phyloP scores from a whole-genome alignment of 2,797 vertebrate species.

The Myotis vivesi region DNA sequence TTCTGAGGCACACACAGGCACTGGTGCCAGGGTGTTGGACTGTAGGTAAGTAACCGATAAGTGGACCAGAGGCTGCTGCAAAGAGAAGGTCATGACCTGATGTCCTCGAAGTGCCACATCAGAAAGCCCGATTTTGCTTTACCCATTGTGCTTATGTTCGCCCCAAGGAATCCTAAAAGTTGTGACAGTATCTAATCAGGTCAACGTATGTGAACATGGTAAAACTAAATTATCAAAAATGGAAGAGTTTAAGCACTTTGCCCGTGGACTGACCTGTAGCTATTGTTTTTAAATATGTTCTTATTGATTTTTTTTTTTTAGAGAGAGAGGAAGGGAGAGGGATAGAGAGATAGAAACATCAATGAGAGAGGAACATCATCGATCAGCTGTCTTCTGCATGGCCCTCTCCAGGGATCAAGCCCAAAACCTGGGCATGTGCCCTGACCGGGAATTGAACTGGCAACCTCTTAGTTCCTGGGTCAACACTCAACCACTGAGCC shows the following conservation, averaged over 20 bases:
- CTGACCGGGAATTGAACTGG: no score
- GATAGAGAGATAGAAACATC: no score
- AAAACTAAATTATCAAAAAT: not conserved
- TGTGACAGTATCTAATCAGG: not conserved
- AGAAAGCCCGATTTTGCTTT: not conserved
- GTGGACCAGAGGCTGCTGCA: not conserved
- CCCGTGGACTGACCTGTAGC: not conserved
- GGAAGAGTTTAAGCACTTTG: not conserved
- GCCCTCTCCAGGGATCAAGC: no score
- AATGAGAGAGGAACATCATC: no score
- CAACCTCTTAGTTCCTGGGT: no score
- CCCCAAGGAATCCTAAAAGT: not conserved
- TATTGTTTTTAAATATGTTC: not conserved
- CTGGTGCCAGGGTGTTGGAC: slow-evolving; percentile 81
- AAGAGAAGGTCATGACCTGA: not conserved
- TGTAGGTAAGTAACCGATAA: slow-evolving; percentile 81
- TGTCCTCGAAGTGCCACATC: not conserved
- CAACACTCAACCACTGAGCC: no score
- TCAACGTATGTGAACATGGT: not conserved
- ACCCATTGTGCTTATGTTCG: not conserved
- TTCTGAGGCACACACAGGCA: slow-evolving; percentile 84
- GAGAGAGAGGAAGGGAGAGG: no score
- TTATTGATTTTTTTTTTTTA: no score
- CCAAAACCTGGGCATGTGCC: no score
- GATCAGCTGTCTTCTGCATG: no score